Conservation (phyloP, 2,113 vertebrate species). For the Himantopus leucocephalus region DNA sequence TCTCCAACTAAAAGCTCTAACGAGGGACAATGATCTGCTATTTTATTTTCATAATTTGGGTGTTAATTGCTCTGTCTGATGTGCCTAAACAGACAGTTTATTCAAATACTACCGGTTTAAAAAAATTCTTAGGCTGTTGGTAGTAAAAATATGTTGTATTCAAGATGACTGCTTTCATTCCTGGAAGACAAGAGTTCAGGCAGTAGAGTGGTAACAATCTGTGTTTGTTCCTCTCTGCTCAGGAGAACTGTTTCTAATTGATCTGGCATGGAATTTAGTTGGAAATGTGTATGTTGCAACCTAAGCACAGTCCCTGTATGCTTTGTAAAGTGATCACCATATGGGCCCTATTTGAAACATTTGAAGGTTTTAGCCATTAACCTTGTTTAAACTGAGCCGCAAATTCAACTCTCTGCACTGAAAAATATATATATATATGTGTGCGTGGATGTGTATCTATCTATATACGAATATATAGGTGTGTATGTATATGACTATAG, state of each 20-base stretch:
- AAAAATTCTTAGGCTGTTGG: not conserved
- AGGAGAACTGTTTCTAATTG: slow-evolving; percentile 82
- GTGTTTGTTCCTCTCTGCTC: slow-evolving; percentile 74
- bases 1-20: not conserved
- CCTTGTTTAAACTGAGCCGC: slow-evolving; percentile 70
- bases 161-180: slow-evolving; percentile 62
- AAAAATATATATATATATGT: not conserved
- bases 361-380: slow-evolving; percentile 72
- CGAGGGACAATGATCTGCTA: not conserved
- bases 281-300: slow-evolving; percentile 76
- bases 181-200: slow-evolving; percentile 70
- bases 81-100: not conserved
- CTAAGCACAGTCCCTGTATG: slow-evolving; percentile 71
- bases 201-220: slow-evolving; percentile 73
- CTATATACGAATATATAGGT: too few species aligned
- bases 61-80: not conserved
- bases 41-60: not conserved
- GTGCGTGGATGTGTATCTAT: not conserved
- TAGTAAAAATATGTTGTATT: slow-evolving; percentile 24
- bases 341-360: slow-evolving; percentile 77
- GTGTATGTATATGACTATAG: not conserved
- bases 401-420: slow-evolving; percentile 46
- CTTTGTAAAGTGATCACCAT: slow-evolving; percentile 80
- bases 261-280: slow-evolving; percentile 80
- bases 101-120: not conserved